A percentile compares a stretch with the other conserved stretches of the same genome.
Evolutionary conservation across 2,113 vertebrate species (phyloP).

Genomic region (Podocnemis expansa): DNA sequence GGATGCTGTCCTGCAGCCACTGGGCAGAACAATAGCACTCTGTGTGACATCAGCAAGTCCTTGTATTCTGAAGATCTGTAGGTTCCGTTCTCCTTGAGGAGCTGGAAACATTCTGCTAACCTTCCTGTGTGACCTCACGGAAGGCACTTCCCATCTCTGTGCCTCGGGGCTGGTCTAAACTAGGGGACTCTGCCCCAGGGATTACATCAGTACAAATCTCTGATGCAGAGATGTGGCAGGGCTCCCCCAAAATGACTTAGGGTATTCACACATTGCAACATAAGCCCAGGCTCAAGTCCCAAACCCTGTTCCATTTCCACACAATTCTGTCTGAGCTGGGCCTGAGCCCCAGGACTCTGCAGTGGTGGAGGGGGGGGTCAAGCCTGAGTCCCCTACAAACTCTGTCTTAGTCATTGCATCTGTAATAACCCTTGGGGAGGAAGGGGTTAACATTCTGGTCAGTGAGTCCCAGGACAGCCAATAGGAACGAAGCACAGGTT

Average conservation of each 20-base stretch:
- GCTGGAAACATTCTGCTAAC: neutral
- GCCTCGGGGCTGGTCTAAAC: neutral
- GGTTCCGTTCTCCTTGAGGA: neutral
- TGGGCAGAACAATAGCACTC: neutral
- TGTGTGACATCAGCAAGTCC: constrained; percentile 14
- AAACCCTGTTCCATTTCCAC: neutral
- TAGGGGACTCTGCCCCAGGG: neutral
- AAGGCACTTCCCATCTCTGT: neutral
- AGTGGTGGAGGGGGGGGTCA: neutral
- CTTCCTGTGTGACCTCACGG: neutral
- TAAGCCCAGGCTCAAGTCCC: neutral
- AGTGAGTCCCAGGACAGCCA: no score
- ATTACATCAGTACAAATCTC: neutral
- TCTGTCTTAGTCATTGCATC: no score
- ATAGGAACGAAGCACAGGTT: no score
- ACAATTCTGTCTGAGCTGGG: neutral
- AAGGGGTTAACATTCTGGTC: no score
- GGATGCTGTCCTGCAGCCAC: neutral
- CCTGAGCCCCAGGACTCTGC: neutral
- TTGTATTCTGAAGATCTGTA: neutral
- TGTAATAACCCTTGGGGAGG: no score
- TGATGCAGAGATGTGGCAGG: neutral
- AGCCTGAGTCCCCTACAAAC: neutral
- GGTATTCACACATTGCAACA: neutral
- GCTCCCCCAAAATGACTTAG: neutral